Evolutionary conservation across 2,888 invertebrate species (phyloP), one percentile per base, ranked within the genome.

Genomic region (Sepiola atlantica): DNA sequence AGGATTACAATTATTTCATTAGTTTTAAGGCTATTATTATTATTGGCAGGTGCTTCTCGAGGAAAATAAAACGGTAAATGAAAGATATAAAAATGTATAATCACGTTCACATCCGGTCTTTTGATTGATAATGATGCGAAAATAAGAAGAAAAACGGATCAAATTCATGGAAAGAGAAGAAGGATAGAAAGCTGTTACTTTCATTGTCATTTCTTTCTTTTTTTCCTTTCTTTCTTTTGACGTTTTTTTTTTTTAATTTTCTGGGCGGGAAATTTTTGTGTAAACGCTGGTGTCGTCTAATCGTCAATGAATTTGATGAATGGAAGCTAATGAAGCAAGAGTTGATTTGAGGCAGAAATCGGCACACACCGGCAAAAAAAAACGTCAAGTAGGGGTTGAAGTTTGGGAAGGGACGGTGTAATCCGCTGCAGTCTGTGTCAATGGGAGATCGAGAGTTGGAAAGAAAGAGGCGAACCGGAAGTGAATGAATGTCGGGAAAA

Each of bases 41-140:
- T 77, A 77, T 77, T 77, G n/a, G 77, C 77, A 77, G 77, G 77
- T 77, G 77, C 12, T 77, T 77, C 32, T n/a, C n/a, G 77, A 77
- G n/a, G 77, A 32, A 77, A 32, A 14, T 16, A 32, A 77, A n/a
- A 77, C n/a, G 16, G n/a, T 1, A 77, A 32, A 77, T 16, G n/a
- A 32, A 16, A n/a, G 14, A 16, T n/a, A n/a, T 8, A n/a, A 77
- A 77, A 77, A 77, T 77, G n/a, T n/a, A 2, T n/a, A 32, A 77
- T 77, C 77, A 77, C 77, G n/a, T 77, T 77, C n/a, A 77, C 77
- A n/a, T 77, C 77, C 77, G 77, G 77, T 77, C 77, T 77, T 28
- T 77, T 77, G 16, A 32, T 14, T 14, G 32, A 77, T 21, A 77
- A 77, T 77, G 77, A 18, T 16, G n/a, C 77, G n/a, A 77, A n/a